Evolutionary conservation across 1,140 invertebrate genomes (phyloP).

Genomic region (Bombyx mori): ASM3026992v2 NC_085129.1:13921501-13922000

Average conservation of each 20-base stretch:
- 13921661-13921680: no score
- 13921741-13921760: constrained; percentile 20
- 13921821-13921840: constrained; percentile 61
- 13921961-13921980: constrained; percentile 73
- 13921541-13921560: constrained; percentile 40
- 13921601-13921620: constrained; percentile 12
- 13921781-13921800: constrained; percentile 49
- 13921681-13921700: constrained; percentile 12
- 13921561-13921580: constrained; percentile 58
- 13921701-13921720: constrained; percentile 29
- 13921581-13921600: constrained; percentile 53
- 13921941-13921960: constrained; percentile 62
- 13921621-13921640: no score
- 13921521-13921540: no score
- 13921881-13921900: constrained; percentile 19
- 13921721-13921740: constrained; percentile 60
- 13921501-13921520: constrained; percentile 18
- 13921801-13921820: constrained; percentile 63
- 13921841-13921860: constrained; percentile 44
- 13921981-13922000: constrained; percentile 64
- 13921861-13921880: constrained; percentile 29
- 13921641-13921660: no score
- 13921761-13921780: constrained; percentile 24
- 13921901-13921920: constrained; percentile 50
- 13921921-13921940: constrained; percentile 61